phyloP scores from a whole-genome alignment of 2,797 vertebrate species.

The Gymnopithys bicolor region DNA sequence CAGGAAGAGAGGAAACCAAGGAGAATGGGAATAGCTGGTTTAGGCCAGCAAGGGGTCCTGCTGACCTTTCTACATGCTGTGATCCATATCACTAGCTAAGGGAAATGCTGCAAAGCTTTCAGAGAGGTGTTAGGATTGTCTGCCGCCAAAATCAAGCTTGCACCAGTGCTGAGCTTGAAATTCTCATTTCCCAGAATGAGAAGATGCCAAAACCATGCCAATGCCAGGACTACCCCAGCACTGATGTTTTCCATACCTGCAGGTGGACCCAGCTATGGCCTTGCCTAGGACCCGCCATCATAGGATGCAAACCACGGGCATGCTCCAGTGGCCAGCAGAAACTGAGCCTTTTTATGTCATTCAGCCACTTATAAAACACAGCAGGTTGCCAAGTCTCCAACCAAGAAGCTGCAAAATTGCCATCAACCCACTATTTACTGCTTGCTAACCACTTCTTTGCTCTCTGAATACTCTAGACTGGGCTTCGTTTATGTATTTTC shows the following conservation, averaged over 20 bases:
- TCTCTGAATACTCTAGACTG: not conserved
- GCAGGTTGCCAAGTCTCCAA: not conserved
- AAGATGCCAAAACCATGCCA: not conserved
- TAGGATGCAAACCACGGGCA: fast-evolving
- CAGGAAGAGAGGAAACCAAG: not conserved
- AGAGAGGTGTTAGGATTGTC: not conserved
- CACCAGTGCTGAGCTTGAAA: not conserved
- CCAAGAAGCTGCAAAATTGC: not conserved
- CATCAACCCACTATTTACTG: not conserved
- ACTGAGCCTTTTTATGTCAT: not conserved
- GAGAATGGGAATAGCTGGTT: not conserved
- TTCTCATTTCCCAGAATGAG: not conserved
- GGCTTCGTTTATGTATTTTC: not conserved
- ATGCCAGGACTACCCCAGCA: not conserved
- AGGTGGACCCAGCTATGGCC: not conserved
- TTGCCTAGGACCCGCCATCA: not conserved
- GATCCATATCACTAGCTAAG: not conserved
- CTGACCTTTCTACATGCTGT: not conserved
- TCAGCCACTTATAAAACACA: not conserved
- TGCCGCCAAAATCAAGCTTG: not conserved
- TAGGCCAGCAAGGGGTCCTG: not conserved
- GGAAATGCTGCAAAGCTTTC: not conserved
- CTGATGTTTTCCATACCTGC: not conserved
- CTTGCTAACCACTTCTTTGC: not conserved
- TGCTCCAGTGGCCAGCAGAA: not conserved